These are phyloP conservation scores for fruit fly (Drosophila melanogaster) DNA, from an alignment of 1,140 invertebrate species.

Conservation along the genomic window Release_6_plus_ISO1_MT NT_037436.4:12754001-12754500, in stretches of 20 bases:
- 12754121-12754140: slow-evolving; percentile 27
- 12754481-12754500: not conserved
- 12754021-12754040: slow-evolving; percentile 33
- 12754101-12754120: slow-evolving; percentile 46
- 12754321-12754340: too few relatives aligned
- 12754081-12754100: slow-evolving; percentile 54
- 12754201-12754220: slow-evolving; percentile 48
- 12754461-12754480: not conserved
- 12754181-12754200: slow-evolving; percentile 49
- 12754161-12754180: slow-evolving; percentile 31
- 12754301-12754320: too few relatives aligned
- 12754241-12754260: not conserved
- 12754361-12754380: not conserved
- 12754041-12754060: slow-evolving; percentile 61
- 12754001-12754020: slow-evolving; percentile 36
- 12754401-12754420: slow-evolving; percentile 28
- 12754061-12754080: slow-evolving; percentile 65
- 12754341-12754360: too few relatives aligned
- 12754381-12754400: slow-evolving; percentile 8
- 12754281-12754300: too few relatives aligned
- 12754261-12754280: too few relatives aligned
- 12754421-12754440: not conserved
- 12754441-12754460: not conserved
- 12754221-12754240: not conserved
- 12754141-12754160: slow-evolving; percentile 37